A percentile compares a stretch with the other conserved stretches of the same genome.
Evolutionary conservation across 2,113 vertebrate genomes (phyloP).

Genomic region (Hiodon tergisus): DNA sequence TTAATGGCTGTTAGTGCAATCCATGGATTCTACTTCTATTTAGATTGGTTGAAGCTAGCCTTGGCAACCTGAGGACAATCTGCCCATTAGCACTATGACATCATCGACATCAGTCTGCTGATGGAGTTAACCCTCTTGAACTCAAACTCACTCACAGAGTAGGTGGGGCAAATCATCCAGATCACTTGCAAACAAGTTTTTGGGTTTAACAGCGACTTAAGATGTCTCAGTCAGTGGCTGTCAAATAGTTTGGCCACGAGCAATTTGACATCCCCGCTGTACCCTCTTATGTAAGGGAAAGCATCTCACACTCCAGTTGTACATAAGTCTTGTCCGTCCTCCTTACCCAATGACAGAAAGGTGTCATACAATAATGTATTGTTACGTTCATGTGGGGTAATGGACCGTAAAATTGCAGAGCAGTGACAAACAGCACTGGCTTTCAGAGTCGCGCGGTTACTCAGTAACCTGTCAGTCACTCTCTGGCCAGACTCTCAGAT

Average conservation of each 20-base stretch:
- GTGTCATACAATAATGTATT: no score
- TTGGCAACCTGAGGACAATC: not conserved
- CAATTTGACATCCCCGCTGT: not conserved
- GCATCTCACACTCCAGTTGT: not conserved
- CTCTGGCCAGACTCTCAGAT: conserved; percentile 35
- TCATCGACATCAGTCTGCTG: not conserved
- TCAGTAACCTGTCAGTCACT: conserved; percentile 43
- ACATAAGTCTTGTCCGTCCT: not conserved
- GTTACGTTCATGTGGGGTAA: no score
- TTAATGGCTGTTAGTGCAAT: not conserved
- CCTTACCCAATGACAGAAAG: no score
- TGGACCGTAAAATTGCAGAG: not conserved
- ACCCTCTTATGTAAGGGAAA: not conserved
- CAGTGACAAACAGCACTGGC: not conserved
- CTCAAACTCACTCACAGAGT: not conserved
- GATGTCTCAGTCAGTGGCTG: not conserved
- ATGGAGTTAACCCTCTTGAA: no score
- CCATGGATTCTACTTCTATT: conserved; percentile 5
- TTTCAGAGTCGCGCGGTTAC: conserved; percentile 31
- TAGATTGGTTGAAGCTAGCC: conserved; percentile 11
- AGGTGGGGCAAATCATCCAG: not conserved
- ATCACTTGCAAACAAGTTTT: not conserved
- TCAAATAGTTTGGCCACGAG: not conserved
- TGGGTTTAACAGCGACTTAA: no score
- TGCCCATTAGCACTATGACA: not conserved